These are phyloP conservation scores for Peribatodes rhomboidaria DNA, from an alignment of 2,888 invertebrate genomes.

Conservation along the genomic window DNA sequence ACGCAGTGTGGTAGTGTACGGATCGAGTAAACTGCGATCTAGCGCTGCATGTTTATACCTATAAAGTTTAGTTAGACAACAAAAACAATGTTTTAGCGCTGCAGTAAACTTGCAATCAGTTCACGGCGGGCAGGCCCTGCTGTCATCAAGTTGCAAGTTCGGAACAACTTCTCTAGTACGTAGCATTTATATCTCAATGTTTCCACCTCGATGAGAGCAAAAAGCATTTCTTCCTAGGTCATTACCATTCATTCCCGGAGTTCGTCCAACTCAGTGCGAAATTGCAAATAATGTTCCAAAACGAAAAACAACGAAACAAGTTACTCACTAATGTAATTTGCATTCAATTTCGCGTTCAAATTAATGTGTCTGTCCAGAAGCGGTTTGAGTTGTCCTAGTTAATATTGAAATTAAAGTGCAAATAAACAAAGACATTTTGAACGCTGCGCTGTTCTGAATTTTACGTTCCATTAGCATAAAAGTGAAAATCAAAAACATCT, in stretches of 20 bases:
- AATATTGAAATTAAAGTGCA: not conserved
- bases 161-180: too few species aligned
- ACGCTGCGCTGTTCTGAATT: too few species aligned
- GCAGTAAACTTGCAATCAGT: too few species aligned
- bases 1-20: too few species aligned
- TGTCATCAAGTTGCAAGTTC: too few species aligned
- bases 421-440: not conserved
- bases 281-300: not conserved
- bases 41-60: too few species aligned
- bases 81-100: too few species aligned
- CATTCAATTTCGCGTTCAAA: conserved; percentile 9
- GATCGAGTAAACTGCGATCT: too few species aligned
- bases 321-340: conserved; percentile 11
- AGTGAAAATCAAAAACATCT: too few species aligned
- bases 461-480: not conserved
- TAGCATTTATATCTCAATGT: too few species aligned
- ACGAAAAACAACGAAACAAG: conserved; percentile 11
- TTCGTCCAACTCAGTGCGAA: not conserved
- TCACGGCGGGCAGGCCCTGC: too few species aligned
- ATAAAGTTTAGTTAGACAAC: too few species aligned
- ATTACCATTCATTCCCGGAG: conserved; percentile 3
- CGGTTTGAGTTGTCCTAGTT: not conserved
- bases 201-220: not conserved
- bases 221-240: not conserved
- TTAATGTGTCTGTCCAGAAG: not conserved